Conservation (phyloP, 1,140 invertebrate genomes). For the Micrasema minimum region DNA sequence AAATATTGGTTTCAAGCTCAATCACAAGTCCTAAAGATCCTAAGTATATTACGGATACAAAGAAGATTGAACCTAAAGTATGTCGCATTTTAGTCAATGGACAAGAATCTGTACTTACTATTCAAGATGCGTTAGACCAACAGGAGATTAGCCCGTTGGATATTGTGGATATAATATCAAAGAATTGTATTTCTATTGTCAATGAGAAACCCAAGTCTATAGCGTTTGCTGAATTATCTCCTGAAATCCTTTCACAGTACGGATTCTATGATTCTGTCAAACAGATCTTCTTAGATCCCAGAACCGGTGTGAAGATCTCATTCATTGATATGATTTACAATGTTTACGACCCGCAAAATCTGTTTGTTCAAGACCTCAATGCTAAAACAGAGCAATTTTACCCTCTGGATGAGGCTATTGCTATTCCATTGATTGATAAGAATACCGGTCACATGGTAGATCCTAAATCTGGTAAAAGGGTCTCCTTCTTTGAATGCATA, state of each 20-base stretch:
- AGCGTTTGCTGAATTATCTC: constrained; percentile 69
- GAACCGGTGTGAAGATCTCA: constrained; percentile 76
- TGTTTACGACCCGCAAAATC: constrained; percentile 78
- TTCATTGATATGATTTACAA: constrained; percentile 82
- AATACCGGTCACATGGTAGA: constrained; percentile 85
- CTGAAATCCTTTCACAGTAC: constrained; percentile 74
- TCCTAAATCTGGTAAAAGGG: constrained; percentile 80
- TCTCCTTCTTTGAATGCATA: constrained; percentile 88
- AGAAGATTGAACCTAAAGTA: constrained; percentile 77
- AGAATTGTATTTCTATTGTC: constrained; percentile 62
- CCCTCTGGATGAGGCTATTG: constrained; percentile 78
- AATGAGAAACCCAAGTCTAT: constrained; percentile 59
- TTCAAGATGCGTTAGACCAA: constrained; percentile 73
- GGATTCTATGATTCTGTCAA: constrained; percentile 80
- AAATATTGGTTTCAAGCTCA: constrained; percentile 45
- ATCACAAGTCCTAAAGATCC: constrained; percentile 18
- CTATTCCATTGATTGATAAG: constrained; percentile 78
- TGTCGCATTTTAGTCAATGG: constrained; percentile 73
- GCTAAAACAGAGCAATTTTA: constrained; percentile 75
- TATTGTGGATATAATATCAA: constrained; percentile 69
- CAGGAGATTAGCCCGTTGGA: constrained; percentile 74
- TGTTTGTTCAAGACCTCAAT: constrained; percentile 82
- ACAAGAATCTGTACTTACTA: constrained; percentile 68
- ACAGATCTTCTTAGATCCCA: constrained; percentile 82
- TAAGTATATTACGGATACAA: constrained; percentile 28